Evolutionary conservation across 2,113 vertebrate species (phyloP), one percentile per base, ranked within the genome.

Genomic region (Ciconia boyciana): DNA sequence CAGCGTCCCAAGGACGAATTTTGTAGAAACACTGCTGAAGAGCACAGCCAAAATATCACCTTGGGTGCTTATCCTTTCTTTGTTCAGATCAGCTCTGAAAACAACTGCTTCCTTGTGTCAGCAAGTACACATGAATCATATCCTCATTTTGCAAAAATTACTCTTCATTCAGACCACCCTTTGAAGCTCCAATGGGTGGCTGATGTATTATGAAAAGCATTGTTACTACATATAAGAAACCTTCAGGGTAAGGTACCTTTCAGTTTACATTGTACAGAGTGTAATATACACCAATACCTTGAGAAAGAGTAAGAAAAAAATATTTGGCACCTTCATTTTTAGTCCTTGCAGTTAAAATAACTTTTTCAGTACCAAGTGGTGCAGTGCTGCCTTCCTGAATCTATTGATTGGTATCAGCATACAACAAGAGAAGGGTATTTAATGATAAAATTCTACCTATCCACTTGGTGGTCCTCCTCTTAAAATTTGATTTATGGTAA

Each of bases 321-420:
- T 16, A 82, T 12, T 16, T 85, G 25, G 8, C 26, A 80, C 5
- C 48, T 84, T 75, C 5, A 17, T 44, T 71, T 82, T 57, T 44
- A 51, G 13, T 32, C 9, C 8, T 34, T 65, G 49, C 7, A 71
- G 60, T 8, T 74, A 68, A 36, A 76, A 43, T 46, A 87, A 36
- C 11, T 41, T 69, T 70, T 79, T 43, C 29, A n/a, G 22, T 62
- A 66, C 3, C 7, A 71, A 4, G 7, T 57, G 8, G 10, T 76
- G 13, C 26, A 78, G 15, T 15, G 26, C 6, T 69, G 31, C n/a
- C n/a, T 70, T 82, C 39, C 28, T 55, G 17, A 75, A 54, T 49
- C 21, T 72, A 60, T 5, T 39, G n/a, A 52, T 1, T 1, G 19
- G 2, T 43, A 64, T 20, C 6, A 28, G 7, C 4, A 43, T 2